phyloP scores from a whole-genome alignment of 2,113 vertebrate genomes.

The Colaptes auratus region DNA sequence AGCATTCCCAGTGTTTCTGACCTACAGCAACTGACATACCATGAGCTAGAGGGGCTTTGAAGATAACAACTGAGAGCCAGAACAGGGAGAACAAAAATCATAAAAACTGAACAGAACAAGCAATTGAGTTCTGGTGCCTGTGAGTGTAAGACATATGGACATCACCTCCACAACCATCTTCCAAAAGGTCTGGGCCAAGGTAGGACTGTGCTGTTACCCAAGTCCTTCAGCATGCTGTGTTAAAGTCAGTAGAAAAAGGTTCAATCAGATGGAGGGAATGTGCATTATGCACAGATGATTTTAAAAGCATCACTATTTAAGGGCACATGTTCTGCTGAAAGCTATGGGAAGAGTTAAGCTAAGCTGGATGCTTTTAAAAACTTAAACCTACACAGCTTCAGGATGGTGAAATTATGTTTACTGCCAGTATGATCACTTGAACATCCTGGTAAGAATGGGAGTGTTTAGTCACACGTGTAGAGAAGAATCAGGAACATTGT shows the following conservation, averaged over 20 bases:
- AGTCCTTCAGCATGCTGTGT: not conserved
- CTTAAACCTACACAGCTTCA: not conserved
- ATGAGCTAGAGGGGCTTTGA: not conserved
- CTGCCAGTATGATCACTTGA: not conserved
- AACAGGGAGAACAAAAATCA: not conserved
- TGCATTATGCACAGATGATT: not conserved
- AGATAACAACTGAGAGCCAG: not conserved
- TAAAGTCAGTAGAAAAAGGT: not conserved
- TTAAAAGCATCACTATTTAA: not conserved
- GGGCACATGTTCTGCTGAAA: not conserved
- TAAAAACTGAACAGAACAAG: not conserved
- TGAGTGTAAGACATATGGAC: not conserved
- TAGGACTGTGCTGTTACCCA: not conserved
- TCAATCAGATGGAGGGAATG: not conserved
- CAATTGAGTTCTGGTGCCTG: not conserved
- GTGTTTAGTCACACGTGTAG: not conserved
- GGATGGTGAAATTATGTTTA: not conserved
- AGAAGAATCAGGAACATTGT: not conserved
- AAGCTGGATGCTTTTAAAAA: not conserved
- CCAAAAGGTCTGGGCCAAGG: not conserved
- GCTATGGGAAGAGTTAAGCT: not conserved
- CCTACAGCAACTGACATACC: not conserved
- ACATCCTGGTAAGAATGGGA: not conserved
- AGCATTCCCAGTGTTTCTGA: not conserved
- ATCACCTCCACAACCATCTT: rapidly evolving